phyloP scores from a whole-genome alignment of 2,888 invertebrate species.

The Meliscaeva auricollis region DNA sequence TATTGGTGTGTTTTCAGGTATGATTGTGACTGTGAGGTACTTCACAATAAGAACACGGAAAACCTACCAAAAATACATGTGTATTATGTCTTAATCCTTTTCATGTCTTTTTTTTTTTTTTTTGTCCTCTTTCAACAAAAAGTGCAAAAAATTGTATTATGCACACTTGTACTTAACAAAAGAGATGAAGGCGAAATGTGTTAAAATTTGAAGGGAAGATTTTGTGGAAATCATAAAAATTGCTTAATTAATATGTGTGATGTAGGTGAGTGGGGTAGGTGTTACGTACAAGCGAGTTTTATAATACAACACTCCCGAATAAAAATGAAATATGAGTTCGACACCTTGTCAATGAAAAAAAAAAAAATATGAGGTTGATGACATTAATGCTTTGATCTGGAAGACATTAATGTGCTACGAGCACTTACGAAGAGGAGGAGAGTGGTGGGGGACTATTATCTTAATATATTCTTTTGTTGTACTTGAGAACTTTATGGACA shows the following conservation, averaged over 20 bases:
- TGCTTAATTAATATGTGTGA: constrained; percentile 45
- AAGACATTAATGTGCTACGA: neutral
- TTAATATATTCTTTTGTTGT: no score
- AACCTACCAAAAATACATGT: constrained; percentile 7
- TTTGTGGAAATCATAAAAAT: constrained; percentile 24
- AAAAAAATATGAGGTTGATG: constrained; percentile 40
- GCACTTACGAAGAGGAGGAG: no score
- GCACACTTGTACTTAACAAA: neutral
- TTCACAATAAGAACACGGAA: neutral
- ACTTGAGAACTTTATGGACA: no score
- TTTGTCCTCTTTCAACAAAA: neutral
- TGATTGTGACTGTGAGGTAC: constrained; percentile 49
- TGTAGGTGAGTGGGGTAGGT: neutral
- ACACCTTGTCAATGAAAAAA: neutral
- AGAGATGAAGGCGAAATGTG: constrained; percentile 25
- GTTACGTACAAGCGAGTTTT: neutral
- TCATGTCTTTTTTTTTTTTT: neutral
- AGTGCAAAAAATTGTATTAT: neutral
- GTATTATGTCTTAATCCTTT: constrained; percentile 22
- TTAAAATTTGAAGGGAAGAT: constrained; percentile 9
- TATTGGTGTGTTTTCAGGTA: constrained; percentile 29
- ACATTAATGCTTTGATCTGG: constrained; percentile 7
- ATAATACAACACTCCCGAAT: neutral
- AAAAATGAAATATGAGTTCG: neutral
- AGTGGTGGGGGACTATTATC: no score